Conservation (phyloP, 2,113 vertebrate species). For the Neomonachus schauinslandi region DNA sequence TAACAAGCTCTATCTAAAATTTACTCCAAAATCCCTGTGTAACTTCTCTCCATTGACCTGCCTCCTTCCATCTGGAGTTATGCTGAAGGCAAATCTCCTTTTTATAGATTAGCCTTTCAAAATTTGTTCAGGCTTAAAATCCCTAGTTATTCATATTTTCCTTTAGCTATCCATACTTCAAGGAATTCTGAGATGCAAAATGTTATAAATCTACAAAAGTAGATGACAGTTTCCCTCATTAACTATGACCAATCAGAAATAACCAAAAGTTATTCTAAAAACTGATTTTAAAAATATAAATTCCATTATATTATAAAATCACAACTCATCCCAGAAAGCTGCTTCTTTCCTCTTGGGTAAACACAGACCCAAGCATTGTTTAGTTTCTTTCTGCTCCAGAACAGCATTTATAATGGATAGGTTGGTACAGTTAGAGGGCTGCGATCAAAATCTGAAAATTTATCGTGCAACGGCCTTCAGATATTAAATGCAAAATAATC, state of each 20-base stretch:
- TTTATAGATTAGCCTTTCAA: slow-evolving; percentile 14
- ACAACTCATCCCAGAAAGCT: not conserved
- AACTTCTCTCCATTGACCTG: not conserved
- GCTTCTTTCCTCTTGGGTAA: not conserved
- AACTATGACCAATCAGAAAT: not conserved
- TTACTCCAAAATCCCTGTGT: not conserved
- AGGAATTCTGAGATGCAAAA: slow-evolving; percentile 7
- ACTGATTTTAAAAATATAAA: not conserved
- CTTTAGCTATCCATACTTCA: not conserved
- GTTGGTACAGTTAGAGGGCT: not conserved
- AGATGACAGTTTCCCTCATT: not conserved
- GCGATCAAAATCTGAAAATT: not conserved
- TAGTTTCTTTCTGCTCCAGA: not conserved
- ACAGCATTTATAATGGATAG: not conserved
- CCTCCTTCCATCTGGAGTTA: slow-evolving; percentile 15
- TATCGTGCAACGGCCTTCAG: not conserved
- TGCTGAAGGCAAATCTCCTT: not conserved
- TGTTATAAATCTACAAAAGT: not conserved
- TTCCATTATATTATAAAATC: not conserved
- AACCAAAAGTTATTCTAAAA: not conserved
- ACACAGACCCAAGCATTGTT: not conserved
- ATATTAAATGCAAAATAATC: not conserved
- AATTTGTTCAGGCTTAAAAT: slow-evolving; percentile 54
- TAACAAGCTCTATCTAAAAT: not conserved
- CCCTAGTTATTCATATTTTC: not conserved